Base-by-base conservation (phyloP, 2,797 vertebrate species). In the Hippoglossus hippoglossus region DNA sequence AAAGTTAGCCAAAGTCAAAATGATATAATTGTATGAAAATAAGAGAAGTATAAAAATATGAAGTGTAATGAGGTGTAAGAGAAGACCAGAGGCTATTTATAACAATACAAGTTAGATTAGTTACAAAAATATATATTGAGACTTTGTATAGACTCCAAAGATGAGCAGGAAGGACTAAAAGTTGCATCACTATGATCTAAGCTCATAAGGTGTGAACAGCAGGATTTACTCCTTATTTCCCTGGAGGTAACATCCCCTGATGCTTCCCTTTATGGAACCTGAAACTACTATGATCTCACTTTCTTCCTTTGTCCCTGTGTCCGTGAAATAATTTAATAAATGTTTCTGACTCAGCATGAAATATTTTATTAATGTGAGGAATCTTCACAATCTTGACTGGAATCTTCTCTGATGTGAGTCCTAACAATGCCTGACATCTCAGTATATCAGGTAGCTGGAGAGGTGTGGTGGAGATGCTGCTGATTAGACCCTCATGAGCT, bases 391-490 rank as follows among this genome's bases (percentile, higher is more conserved):
- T 16, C 41, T 44, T 1, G 59, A 51, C 39, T 18, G 47, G 50
- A 34, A 59, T 66, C 36, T 13, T n/a, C 21, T 13, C 68, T 52
- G 49, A 34, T 21, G 62, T 28, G 36, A 4, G 13, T 64, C 3
- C 4, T 11, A 67, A 75, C 31, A 72, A 34, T 50, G 31, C 18
- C 8, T 28, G 22, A 15, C 36, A n/a, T 64, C 28, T 60, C 19
- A 28, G 39, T 19, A 11, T 53, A 44, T 16, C 34, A 39, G 36
- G 36, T 34, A 34, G 21, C 11, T 21, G 11, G 31, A 25, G 15
- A 50, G 41, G 46, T 58, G 50, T 69, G 69, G 51, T 13, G 12
- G 22, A 65, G 67, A 64, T 46, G 18, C 9, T 51, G 60, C 9
- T 36, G 26, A 58, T 60, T 47, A 44, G 5, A 62, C 13, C 51